Evolutionary conservation across 2,888 invertebrate species (phyloP), one percentile per base, ranked within the genome.

Genomic region (Coenonympha arcania): DNA sequence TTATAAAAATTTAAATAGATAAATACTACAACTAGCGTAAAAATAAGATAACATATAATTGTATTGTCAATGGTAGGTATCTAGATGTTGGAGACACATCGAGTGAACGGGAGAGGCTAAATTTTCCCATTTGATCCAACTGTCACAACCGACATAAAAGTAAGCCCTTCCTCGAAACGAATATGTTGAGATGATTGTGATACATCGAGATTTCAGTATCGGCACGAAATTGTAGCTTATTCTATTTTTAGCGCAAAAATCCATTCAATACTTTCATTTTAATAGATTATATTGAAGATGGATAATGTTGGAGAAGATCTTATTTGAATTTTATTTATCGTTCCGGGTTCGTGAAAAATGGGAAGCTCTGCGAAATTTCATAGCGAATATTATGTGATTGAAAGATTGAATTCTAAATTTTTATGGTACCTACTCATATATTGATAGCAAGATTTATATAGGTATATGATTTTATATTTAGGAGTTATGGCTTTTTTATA

Each of bases 121-220:
- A 74, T 75, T 77, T 77, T 78, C 72, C 75, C 76, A 78, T 82
- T 76, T 74, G 71, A 68, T 65, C 65, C 65, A 68, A 69, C 67
- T 63, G 67, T 66, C 67, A 67, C 67, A 57, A 61, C 61, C 58
- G 65, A 66, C 66, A 73, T 73, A 74, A 76, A 73, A 74, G 73
- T 71, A 68, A 63, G 68, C 64, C 64, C 69, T 77, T 74, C 71
- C 65, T 22, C 61, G 59, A 68, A 68, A 69, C 64, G 70, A 71
- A 74, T 68, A 68, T 44, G 44, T 34, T 26, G 26, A 36, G 24
- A 37, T 28, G 36, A 45, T 45, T 15, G 45, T 36, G 36, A 36
- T 33, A 36, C 45, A 37, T 45, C 36, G 45, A 26, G 26, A 28
- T 28, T 45, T 37, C 36, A 37, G 36, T n/a, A n/a, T n/a, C n/a